Base-by-base conservation (phyloP, 2,888 invertebrate genomes). In the Cosmia trapezina region DNA sequence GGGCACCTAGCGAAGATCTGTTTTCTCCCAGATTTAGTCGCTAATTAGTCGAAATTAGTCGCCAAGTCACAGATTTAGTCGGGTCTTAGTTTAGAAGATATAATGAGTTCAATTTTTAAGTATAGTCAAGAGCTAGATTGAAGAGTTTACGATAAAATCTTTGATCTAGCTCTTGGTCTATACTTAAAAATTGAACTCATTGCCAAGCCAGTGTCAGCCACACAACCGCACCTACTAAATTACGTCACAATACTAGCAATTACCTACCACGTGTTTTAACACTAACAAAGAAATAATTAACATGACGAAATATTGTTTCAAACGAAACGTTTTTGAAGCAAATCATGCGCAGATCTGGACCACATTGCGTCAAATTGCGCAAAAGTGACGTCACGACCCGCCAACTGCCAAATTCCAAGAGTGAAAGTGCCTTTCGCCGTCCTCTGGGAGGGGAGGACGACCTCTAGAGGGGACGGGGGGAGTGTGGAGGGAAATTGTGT, bases 341-440 rank as follows among this genome's bases (percentile, higher is more conserved):
- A 88, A 88, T 88, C 88, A 84, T 84, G 84, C 86, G 86, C 74
- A 87, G 86, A 88, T 88, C 80, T 88, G 78, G 84, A 78, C 73
- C 86, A 81, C 49, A 89, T 95, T 95, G 94, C 95, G 92, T 96
- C 94, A 95, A 86, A 86, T 95, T 96, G 93, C 94, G 94, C 93
- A 94, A 95, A 94, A 77, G 33, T 95, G 94, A 95, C 94, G 95
- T 95, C 94, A 94, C 62, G 56, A 65, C 51, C 68, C 82, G 81
- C 86, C 82, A 87, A 86, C 87, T 86, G 89, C 93, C 93, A 91
- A 94, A 96, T 96, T 95, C 96, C 91, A 90, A 67, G 71, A 94
- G 96, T 95, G 96, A 96, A 96, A 96, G 96, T 95, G 89, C 93
- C 94, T 94, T 95, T 95, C 94, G 91, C 94, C 87, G 86, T 81